phyloP scores from a whole-genome alignment of 1,140 invertebrate species.

The Rhopalosiphum padi region DNA sequence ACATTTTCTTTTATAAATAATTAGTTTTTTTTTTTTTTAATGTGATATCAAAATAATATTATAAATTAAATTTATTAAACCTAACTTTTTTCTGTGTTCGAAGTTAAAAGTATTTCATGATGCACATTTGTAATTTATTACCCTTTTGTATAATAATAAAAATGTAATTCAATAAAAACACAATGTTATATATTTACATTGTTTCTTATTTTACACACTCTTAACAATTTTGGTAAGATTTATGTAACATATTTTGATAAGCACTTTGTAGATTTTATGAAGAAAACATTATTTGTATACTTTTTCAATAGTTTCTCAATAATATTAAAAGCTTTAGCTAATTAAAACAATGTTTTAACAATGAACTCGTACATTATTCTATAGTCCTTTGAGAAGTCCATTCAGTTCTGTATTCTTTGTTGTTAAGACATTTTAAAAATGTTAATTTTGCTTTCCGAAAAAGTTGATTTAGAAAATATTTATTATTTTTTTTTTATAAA shows the following conservation, averaged over 20 bases:
- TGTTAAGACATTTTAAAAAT: not conserved
- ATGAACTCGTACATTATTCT: not conserved
- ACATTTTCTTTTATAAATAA: not conserved
- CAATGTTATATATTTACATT: not conserved
- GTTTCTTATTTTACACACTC: not conserved
- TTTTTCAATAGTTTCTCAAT: not conserved
- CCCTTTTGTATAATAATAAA: not conserved
- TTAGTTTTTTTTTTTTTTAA: not conserved
- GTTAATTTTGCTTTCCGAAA: not conserved
- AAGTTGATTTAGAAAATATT: not conserved
- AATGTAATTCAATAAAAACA: not conserved
- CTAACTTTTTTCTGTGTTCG: not conserved
- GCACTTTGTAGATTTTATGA: not conserved
- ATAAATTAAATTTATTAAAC: not conserved
- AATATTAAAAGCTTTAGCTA: not conserved
- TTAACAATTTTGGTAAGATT: not conserved
- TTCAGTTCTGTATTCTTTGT: not conserved
- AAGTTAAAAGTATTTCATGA: not conserved
- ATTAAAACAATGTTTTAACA: not conserved
- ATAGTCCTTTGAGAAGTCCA: not conserved
- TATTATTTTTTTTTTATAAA: not conserved
- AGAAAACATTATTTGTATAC: not conserved
- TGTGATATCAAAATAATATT: not conserved
- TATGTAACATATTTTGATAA: not conserved
- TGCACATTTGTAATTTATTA: not conserved